Conservation (phyloP, 92 coral and sea anemone genomes). For the Heteractis magnifica region DNA sequence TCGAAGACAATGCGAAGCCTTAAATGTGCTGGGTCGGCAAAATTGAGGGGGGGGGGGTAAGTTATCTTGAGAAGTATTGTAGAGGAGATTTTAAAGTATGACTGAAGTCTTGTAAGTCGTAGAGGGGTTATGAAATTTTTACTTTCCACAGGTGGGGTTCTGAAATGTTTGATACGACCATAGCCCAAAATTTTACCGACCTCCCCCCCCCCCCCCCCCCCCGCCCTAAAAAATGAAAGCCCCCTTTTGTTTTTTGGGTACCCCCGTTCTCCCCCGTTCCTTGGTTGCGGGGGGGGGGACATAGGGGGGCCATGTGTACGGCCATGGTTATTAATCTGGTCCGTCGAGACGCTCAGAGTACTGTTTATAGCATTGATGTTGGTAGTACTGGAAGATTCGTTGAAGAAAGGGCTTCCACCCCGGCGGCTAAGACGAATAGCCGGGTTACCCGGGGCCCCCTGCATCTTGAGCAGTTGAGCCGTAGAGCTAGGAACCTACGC, state of each 20-base stretch:
- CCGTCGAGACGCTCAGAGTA: not conserved
- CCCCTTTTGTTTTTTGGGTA: not conserved
- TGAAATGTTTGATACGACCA: too few relatives aligned
- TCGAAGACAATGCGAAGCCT: too few relatives aligned
- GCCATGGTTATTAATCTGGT: constrained; percentile 9
- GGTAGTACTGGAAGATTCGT: constrained; percentile 26
- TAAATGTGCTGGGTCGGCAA: too few relatives aligned
- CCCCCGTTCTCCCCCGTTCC: constrained; percentile 40
- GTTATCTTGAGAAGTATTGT: too few relatives aligned
- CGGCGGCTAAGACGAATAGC: constrained; percentile 27
- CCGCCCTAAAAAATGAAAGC: not conserved
- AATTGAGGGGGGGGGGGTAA: too few relatives aligned
- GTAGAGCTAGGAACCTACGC: not conserved
- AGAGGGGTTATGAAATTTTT: too few relatives aligned
- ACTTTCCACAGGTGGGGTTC: too few relatives aligned
- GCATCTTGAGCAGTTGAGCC: constrained; percentile 19
- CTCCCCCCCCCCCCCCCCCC: too few relatives aligned
- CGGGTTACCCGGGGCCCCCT: constrained; percentile 20
- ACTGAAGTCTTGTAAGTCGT: too few relatives aligned
- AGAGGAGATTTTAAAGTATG: too few relatives aligned
- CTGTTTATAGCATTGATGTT: constrained; percentile 12
- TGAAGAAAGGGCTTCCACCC: constrained; percentile 46
- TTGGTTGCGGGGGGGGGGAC: constrained; percentile 29
- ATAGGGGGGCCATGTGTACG: constrained; percentile 18
- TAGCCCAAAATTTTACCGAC: too few relatives aligned